Conservation (phyloP, 2,888 invertebrate genomes). For the Xiphydria camelus region DNA sequence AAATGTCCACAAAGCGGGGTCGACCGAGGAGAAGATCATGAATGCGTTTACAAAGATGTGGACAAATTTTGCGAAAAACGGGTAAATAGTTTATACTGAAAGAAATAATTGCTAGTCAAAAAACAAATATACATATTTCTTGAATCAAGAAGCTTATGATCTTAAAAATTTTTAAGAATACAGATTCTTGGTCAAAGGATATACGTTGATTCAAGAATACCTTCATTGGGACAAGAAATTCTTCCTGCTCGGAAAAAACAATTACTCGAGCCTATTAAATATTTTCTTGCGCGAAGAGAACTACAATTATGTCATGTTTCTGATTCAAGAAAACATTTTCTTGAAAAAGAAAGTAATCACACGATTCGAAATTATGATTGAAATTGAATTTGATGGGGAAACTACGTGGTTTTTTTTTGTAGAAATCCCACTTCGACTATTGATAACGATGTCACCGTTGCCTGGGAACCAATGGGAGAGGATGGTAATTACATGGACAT, state of each 20-base stretch:
- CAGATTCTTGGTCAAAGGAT: too few species aligned
- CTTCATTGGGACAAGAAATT: too few species aligned
- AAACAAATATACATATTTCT: constrained; percentile 1
- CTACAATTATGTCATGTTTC: too few species aligned
- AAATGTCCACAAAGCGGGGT: constrained; percentile 41
- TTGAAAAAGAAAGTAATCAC: neutral
- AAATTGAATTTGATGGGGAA: too few species aligned
- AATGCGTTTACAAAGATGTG: constrained; percentile 57
- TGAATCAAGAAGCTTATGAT: too few species aligned
- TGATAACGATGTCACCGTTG: constrained; percentile 41
- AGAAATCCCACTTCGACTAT: constrained; percentile 56
- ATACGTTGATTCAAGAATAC: too few species aligned
- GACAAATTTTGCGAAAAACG: constrained; percentile 65
- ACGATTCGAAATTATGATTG: too few species aligned
- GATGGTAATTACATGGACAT: constrained; percentile 54
- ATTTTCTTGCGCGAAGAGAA: neutral
- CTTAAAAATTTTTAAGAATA: too few species aligned
- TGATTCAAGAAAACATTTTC: neutral
- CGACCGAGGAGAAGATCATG: constrained; percentile 59
- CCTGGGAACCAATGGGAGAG: constrained; percentile 54
- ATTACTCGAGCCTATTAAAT: too few species aligned
- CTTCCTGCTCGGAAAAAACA: too few species aligned
- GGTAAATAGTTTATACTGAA: too few species aligned
- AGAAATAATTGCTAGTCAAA: too few species aligned
- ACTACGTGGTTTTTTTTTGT: neutral